Base-by-base conservation (phyloP, 2,888 invertebrate species). In the Oligia latruncula region DNA sequence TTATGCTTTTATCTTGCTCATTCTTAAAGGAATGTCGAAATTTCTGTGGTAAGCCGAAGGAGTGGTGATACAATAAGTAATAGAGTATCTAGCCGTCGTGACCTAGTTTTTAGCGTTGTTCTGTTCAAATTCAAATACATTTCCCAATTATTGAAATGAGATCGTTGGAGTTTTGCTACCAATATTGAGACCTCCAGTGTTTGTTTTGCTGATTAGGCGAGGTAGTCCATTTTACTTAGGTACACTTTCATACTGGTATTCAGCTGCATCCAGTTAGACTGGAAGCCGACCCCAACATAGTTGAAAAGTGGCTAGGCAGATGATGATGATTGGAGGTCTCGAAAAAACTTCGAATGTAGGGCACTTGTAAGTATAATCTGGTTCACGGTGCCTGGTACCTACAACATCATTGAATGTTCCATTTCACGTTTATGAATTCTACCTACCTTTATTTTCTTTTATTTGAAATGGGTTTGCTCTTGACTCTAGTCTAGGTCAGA, bases 1-100 rank as follows among this genome's bases (percentile, higher is more conserved):
- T 94, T 91, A 92, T 60, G 49, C n/a, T 86, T 87, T 93, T 93
- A 95, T 95, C 94, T 91, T 81, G 78, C 72, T 81, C 84, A 82
- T 90, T 90, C 82, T 90, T 86, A 90, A 82, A 77, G 88, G 81
- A 92, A 93, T 95, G 92, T 93, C 87, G 95, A 93, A 95, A 95
- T 94, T 88, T 83, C 82, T 88, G 80, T 82, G 85, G 82, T 85
- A 87, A 91, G 90, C 89, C 88, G 85, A 83, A 90, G 90, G 90
- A 91, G 90, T 91, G 91, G 82, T 87, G 81, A 81, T 84, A 78
- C 74, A 79, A 72, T 72, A 78, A 60, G 71, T 78, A 74, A 73
- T 46, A 67, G 77, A 60, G 70, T 75, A 78, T 77, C 55, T 67
- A 62, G 71, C 58, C 78, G 35, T 77, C 11, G 70, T 89, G 88